Evolutionary conservation across 1,140 invertebrate genomes (phyloP).

Genomic region (Rhagoletis zephyria): DNA sequence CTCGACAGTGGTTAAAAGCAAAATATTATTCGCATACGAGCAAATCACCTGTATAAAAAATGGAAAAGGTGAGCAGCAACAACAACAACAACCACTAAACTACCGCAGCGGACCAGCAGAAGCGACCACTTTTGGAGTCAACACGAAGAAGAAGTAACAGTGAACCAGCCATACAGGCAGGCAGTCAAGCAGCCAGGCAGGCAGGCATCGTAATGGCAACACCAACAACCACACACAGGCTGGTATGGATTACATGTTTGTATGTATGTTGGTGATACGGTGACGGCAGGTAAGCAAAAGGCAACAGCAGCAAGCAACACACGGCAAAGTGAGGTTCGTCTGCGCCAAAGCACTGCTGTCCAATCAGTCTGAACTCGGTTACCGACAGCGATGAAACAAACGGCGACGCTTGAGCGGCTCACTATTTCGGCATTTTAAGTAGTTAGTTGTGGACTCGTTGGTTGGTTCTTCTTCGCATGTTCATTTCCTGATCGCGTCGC

Average conservation of each 20-base stretch:
- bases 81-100: constrained; percentile 6
- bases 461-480: constrained; percentile 33
- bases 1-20: constrained; percentile 22
- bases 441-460: constrained; percentile 27
- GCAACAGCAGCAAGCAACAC: constrained; percentile 14
- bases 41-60: constrained; percentile 46
- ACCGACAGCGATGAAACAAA: constrained; percentile 70
- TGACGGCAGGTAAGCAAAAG: constrained; percentile 45
- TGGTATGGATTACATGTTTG: not conserved
- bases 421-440: not conserved
- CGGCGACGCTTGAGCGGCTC: constrained; percentile 58
- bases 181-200: constrained; percentile 22
- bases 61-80: constrained; percentile 28
- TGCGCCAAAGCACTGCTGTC: constrained; percentile 70
- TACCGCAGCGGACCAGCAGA: not conserved
- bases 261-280: not conserved
- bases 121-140: constrained; percentile 39
- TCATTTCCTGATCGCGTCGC: constrained; percentile 39
- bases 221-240: not conserved
- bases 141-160: constrained; percentile 35
- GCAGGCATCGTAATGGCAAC: not conserved
- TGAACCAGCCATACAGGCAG: not conserved
- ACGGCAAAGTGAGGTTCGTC: constrained; percentile 66
- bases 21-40: not conserved
- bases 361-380: constrained; percentile 73